Base-by-base conservation (phyloP, 2,888 invertebrate species). In the Scaeva pyrastri region DNA sequence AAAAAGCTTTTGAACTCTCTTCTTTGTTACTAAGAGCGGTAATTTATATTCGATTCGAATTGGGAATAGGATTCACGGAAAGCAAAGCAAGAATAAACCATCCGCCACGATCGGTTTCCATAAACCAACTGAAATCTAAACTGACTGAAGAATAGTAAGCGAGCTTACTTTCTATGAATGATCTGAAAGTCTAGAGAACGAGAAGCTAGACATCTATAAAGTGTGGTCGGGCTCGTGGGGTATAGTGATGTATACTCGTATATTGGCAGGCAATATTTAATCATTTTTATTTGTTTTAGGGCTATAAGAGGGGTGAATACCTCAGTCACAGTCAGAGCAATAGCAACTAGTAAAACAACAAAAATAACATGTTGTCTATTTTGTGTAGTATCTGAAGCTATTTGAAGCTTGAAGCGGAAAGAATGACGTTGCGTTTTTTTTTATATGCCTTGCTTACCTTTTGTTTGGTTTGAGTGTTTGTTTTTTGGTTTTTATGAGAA, bases 251-350 rank as follows among this genome's bases (percentile, higher is more conserved):
- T n/a, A n/a, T n/a, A n/a, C n/a, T n/a, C n/a, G 16, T 43, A 23
- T 64, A 66, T 66, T 66, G 66, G 66, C 66, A 66, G 48, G 26
- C 50, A 66, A 50, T 50, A 12, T 50, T 50, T 36, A 66, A 23
- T 48, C 10, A 48, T 48, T 31, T 26, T 50, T 66, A 12, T 48
- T 50, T 50, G 19, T 36, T 48, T 21, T 14, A 36, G 31, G 66
- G 50, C 6, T 50, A 0, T 66, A 8, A 50, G 31, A 7, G 66
- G 66, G 36, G 12, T 0, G 26, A 10, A 19, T n/a, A 21, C n/a
- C 21, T 19, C 21, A n/a, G 21, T 3, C n/a, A n/a, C n/a, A n/a
- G n/a, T n/a, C n/a, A n/a, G n/a, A n/a, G n/a, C n/a, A n/a, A 48
- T 19, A 31, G 2, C 5, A 31, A 48, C 16, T 7, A 64, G n/a